Conservation (phyloP, 2,888 invertebrate genomes). For the Camptogramma bilineatum region DNA sequence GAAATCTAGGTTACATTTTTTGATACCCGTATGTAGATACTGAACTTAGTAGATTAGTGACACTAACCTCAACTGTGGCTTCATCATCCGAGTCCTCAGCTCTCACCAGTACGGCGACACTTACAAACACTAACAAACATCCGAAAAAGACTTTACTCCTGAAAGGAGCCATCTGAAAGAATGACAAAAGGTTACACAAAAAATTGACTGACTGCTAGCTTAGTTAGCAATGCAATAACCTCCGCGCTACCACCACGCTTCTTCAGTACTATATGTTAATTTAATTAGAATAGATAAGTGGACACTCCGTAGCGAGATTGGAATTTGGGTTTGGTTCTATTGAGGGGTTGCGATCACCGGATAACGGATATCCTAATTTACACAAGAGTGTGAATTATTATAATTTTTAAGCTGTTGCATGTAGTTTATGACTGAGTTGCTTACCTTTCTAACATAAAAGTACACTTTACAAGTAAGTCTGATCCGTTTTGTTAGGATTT, state of each 20-base stretch:
- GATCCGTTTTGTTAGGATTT: neutral
- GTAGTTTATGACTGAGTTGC: neutral
- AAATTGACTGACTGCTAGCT: slow-evolving; percentile 7
- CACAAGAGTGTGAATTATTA: slow-evolving; percentile 32
- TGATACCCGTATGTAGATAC: slow-evolving; percentile 31
- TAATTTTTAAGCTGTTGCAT: slow-evolving; percentile 3
- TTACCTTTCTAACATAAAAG: slow-evolving; percentile 19
- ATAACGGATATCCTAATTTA: slow-evolving; percentile 78
- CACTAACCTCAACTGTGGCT: slow-evolving; percentile 76
- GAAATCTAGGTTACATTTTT: slow-evolving; percentile 40
- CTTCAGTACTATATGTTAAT: slow-evolving; percentile 50
- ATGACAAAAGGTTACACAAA: slow-evolving; percentile 8
- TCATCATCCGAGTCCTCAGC: slow-evolving; percentile 68
- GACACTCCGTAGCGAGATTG: slow-evolving; percentile 33
- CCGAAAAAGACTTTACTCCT: slow-evolving; percentile 60
- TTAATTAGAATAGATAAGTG: slow-evolving; percentile 55
- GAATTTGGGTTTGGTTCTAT: slow-evolving; percentile 25
- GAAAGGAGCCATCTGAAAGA: slow-evolving; percentile 76
- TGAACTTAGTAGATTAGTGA: slow-evolving; percentile 7
- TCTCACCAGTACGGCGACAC: slow-evolving; percentile 50
- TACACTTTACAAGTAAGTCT: slow-evolving; percentile 15
- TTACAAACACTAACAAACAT: slow-evolving; percentile 64
- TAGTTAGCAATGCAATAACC: slow-evolving; percentile 30
- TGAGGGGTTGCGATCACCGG: slow-evolving; percentile 55
- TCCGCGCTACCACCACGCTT: slow-evolving; percentile 27